These are phyloP conservation scores for Dromococcyx pavoninus DNA, from an alignment of 2,797 vertebrate genomes.

Conservation along the genomic window DNA sequence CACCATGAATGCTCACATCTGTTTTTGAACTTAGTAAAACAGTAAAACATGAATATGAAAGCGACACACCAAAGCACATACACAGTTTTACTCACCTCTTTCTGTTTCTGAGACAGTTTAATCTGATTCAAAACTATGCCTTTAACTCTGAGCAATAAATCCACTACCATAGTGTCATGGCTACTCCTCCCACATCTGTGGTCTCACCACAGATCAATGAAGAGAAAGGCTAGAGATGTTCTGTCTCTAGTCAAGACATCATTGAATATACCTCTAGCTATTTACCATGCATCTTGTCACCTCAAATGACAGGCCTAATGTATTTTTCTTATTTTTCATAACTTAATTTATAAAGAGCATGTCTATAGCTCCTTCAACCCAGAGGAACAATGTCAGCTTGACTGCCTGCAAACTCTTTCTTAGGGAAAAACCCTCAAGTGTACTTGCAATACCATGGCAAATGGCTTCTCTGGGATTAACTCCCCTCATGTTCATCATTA, in stretches of 20 bases:
- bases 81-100: background rate
- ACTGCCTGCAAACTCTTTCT: constrained; percentile 60
- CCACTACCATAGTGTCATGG: background rate
- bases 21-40: background rate
- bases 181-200: background rate
- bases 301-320: background rate
- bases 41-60: background rate
- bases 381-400: constrained; percentile 11
- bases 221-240: background rate
- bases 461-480: constrained; percentile 14
- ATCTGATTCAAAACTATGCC: background rate
- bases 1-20: no score
- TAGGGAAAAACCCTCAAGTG: constrained; percentile 26
- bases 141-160: background rate
- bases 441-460: constrained; percentile 35
- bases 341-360: constrained; percentile 47
- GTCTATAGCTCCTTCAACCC: background rate
- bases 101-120: background rate
- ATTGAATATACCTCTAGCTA: background rate
- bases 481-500: background rate
- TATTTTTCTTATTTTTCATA: constrained; percentile 58
- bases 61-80: background rate
- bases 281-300: background rate
- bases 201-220: background rate
- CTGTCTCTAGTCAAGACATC: background rate